These are phyloP conservation scores for Rhadinocentrus ornatus DNA, from an alignment of 2,797 vertebrate species.

Conservation along the genomic window DNA sequence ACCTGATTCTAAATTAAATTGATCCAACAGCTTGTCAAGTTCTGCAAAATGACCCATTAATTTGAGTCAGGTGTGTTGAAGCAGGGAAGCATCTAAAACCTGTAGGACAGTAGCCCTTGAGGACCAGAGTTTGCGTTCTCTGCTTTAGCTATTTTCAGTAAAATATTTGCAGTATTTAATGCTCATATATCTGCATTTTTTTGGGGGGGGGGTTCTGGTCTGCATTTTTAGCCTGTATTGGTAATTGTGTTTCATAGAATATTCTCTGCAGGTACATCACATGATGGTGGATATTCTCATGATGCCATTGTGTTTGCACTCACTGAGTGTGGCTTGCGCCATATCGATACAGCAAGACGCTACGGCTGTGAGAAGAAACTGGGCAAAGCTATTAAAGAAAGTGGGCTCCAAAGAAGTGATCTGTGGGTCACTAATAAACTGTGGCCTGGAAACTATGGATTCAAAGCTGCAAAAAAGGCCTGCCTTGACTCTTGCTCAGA, in stretches of 20 bases:
- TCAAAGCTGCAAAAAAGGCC: constrained; percentile 75
- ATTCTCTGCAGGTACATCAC: constrained; percentile 79
- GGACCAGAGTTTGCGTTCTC: too few relatives aligned
- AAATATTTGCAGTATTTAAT: too few relatives aligned
- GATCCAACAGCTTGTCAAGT: too few relatives aligned
- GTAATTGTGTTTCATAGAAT: not conserved
- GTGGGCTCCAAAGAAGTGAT: constrained; percentile 70
- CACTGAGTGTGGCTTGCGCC: constrained; percentile 79
- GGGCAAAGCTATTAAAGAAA: constrained; percentile 76
- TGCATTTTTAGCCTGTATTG: too few relatives aligned
- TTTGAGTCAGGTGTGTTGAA: too few relatives aligned
- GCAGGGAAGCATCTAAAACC: too few relatives aligned
- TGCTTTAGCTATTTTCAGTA: too few relatives aligned
- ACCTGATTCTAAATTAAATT: too few relatives aligned
- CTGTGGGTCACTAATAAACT: constrained; percentile 88
- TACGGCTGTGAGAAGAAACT: constrained; percentile 83
- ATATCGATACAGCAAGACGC: constrained; percentile 85
- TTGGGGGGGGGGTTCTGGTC: too few relatives aligned
- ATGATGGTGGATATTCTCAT: constrained; percentile 82
- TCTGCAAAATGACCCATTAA: too few relatives aligned
- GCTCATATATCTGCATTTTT: too few relatives aligned
- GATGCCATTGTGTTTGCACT: constrained; percentile 80
- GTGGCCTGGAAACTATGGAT: constrained; percentile 82
- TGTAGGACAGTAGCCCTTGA: too few relatives aligned
- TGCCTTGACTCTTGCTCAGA: constrained; percentile 78